Evolutionary conservation across 2,113 vertebrate species (phyloP).

Genomic region (Dipodomys spectabilis): DNA sequence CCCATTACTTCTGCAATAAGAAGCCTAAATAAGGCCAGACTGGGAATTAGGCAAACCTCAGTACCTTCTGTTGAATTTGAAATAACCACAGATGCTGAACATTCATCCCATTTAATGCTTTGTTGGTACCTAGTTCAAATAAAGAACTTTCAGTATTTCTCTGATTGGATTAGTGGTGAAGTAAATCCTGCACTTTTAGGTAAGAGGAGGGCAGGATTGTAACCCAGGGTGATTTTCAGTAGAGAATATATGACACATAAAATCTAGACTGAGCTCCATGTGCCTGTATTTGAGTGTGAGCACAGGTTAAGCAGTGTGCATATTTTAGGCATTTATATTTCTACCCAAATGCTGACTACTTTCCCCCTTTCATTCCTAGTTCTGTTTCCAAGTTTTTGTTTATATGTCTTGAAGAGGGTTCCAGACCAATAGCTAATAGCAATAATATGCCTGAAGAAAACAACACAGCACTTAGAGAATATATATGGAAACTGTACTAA

Average conservation of each 20-base stretch:
- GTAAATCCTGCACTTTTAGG: neutral
- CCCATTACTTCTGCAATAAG: slow-evolving; percentile 42
- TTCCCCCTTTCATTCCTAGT: neutral
- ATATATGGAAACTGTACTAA: neutral
- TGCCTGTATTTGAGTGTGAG: neutral
- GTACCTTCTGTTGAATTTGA: slow-evolving; percentile 57
- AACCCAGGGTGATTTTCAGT: neutral
- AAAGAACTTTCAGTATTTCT: slow-evolving; percentile 8
- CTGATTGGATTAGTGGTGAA: slow-evolving; percentile 39
- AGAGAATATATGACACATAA: neutral
- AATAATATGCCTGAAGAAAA: neutral
- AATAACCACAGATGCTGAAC: neutral
- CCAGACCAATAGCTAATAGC: neutral
- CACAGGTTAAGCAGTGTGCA: neutral
- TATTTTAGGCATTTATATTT: neutral
- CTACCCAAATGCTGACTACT: neutral
- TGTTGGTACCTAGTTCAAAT: neutral
- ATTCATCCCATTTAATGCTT: slow-evolving; percentile 38
- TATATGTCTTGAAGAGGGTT: neutral
- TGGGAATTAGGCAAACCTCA: slow-evolving; percentile 58
- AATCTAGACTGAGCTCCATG: neutral
- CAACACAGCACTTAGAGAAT: neutral
- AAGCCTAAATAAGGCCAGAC: slow-evolving; percentile 26
- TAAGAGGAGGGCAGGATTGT: neutral
- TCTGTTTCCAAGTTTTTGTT: slow-evolving; percentile 48